Base-by-base conservation (phyloP, 2,113 vertebrate genomes). In the Capra hircus region DNA sequence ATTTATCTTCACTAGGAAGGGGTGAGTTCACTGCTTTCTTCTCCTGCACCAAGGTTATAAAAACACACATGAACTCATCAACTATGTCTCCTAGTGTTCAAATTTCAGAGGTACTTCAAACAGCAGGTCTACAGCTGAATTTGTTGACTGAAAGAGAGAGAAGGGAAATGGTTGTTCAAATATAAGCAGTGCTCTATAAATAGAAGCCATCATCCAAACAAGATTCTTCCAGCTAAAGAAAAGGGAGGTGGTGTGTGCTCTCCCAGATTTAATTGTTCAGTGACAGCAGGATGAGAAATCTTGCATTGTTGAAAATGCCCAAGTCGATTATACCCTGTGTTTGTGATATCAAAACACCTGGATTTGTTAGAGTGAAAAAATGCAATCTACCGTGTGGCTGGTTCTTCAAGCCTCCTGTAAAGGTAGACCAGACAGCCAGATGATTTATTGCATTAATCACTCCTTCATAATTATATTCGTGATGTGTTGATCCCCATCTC, bases 41-140 rank as follows among this genome's bases (percentile, higher is more conserved):
- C 95, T 96, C 85, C 88, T 80, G 74, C 80, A 52, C 92, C 98
- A 98, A 98, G 97, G 95, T 98, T 98, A 95, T 64, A 94, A 95
- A 96, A 98, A 97, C 96, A 96, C 90, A 97, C 93, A 97, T 9
- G 88, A 93, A 90, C 88, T 98, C 95, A 97, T 90, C 86, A 90
- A 25, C 82, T 91, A 17, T 60, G 33, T 28, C 87, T 71, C 23
- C 90, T 59, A 94, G 94, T 93, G 95, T 98, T 97, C 98, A 94
- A 71, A 78, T 98, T 98, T 96, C 90, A 93, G 95, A 52, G 55
- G 71, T 13, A 14, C 87, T 92, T 95, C 92, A 95, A 98, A 95
- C 96, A 97, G 93, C 91, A 87, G 78, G n/a, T 67, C 87, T 50
- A 81, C 77, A 2, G 77, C 50, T 89, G 92, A 87, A 97, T 98